Percentiles rank a stretch among this genome's conserved stretches.
Evolutionary conservation across 2,888 invertebrate species (phyloP).

Genomic region (Brassicogethes aeneus): DNA sequence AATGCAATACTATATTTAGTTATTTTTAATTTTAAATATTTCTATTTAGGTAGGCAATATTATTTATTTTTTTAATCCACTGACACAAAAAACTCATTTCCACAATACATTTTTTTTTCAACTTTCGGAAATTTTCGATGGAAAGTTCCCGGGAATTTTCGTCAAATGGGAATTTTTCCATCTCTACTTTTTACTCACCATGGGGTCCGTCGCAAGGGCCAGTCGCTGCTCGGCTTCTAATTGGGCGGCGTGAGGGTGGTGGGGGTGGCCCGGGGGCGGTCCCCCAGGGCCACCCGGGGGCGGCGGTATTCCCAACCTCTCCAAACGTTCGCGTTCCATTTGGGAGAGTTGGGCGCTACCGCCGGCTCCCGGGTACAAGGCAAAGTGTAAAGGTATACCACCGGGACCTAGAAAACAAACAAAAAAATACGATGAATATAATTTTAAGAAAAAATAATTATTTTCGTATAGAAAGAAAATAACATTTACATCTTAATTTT

Average conservation of each 20-base stretch:
- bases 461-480: too few relatives aligned
- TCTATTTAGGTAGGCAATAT: too few relatives aligned
- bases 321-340: conserved; percentile 79
- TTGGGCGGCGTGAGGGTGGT: conserved; percentile 48
- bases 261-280: conserved; percentile 48
- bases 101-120: too few relatives aligned
- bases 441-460: too few relatives aligned
- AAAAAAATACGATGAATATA: not conserved
- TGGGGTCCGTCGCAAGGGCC: conserved; percentile 81
- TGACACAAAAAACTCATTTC: too few relatives aligned
- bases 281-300: conserved; percentile 47
- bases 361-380: conserved; percentile 64
- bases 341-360: conserved; percentile 58
- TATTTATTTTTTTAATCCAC: too few relatives aligned
- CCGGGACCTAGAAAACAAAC: conserved; percentile 21
- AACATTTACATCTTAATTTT: too few relatives aligned
- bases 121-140: too few relatives aligned
- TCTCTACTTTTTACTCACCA: conserved; percentile 55
- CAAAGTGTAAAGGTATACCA: conserved; percentile 59
- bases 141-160: conserved; percentile 2
- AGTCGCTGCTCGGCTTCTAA: conserved; percentile 69
- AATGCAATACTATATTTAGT: too few relatives aligned
- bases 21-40: not conserved
- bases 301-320: conserved; percentile 69
- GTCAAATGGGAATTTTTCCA: too few relatives aligned